These are phyloP conservation scores for Electrophaes corylata DNA, from an alignment of 2,888 invertebrate genomes.

Conservation along the genomic window DNA sequence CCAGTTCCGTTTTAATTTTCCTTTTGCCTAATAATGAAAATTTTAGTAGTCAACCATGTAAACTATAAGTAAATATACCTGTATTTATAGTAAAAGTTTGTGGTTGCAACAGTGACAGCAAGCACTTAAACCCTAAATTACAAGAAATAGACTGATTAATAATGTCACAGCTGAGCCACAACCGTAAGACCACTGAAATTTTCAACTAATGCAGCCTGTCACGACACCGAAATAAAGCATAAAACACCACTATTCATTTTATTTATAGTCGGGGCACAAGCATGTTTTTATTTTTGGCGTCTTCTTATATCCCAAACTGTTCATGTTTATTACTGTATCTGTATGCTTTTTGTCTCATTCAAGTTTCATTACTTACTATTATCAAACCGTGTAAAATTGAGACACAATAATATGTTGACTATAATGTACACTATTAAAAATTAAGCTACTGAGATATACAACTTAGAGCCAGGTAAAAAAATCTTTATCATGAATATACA, in stretches of 20 bases:
- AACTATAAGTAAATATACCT: background rate
- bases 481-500: too few relatives aligned
- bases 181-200: constrained; percentile 36
- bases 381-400: too few relatives aligned
- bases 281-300: background rate
- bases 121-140: too few relatives aligned
- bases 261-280: background rate
- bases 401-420: too few relatives aligned
- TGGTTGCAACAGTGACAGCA: background rate
- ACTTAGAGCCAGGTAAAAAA: too few relatives aligned
- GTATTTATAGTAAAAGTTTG: background rate
- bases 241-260: background rate
- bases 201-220: constrained; percentile 25
- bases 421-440: too few relatives aligned
- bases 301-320: background rate
- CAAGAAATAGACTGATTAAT: too few relatives aligned
- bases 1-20: constrained; percentile 49
- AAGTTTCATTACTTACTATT: background rate
- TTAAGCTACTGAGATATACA: too few relatives aligned
- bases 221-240: constrained; percentile 30
- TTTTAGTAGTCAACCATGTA: background rate
- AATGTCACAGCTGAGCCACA: constrained; percentile 27
- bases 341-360: background rate
- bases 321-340: background rate
- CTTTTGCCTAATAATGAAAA: constrained; percentile 35